Conservation (phyloP, 2,888 invertebrate genomes). For the Anthoptus insignis region DNA sequence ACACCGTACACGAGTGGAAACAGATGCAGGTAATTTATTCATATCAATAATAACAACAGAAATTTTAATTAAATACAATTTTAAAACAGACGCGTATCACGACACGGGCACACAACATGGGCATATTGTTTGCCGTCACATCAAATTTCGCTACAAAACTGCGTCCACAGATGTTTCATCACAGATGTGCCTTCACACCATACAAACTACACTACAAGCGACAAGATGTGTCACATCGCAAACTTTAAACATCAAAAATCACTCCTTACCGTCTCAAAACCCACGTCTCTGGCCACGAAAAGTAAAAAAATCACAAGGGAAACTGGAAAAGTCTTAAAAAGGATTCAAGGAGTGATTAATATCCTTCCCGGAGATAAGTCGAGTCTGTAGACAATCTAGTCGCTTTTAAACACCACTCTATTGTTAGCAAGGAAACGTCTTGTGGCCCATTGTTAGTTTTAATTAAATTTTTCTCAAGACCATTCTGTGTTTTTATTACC, state of each 20-base stretch:
- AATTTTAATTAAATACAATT: too few species aligned
- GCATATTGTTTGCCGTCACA: too few species aligned
- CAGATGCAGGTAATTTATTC: too few species aligned
- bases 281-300: not conserved
- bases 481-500: constrained; percentile 31
- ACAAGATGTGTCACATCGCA: too few species aligned
- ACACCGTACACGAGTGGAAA: too few species aligned
- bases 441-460: constrained; percentile 28
- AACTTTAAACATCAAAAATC: not conserved
- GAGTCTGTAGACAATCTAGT: constrained; percentile 23
- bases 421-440: constrained; percentile 29
- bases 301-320: not conserved
- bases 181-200: too few species aligned
- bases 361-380: constrained; percentile 33
- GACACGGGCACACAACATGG: too few species aligned
- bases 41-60: too few species aligned
- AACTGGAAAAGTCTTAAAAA: constrained; percentile 10
- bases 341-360: constrained; percentile 30
- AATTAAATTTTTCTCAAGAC: constrained; percentile 36
- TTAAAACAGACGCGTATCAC: too few species aligned
- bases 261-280: not conserved
- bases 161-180: too few species aligned
- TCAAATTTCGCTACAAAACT: too few species aligned
- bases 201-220: too few species aligned
- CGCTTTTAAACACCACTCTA: constrained; percentile 24